Percentiles rank a stretch among this genome's conserved stretches.
Conservation (phyloP, 2,888 invertebrate species). For the Nasonovia ribisnigri region DNA sequence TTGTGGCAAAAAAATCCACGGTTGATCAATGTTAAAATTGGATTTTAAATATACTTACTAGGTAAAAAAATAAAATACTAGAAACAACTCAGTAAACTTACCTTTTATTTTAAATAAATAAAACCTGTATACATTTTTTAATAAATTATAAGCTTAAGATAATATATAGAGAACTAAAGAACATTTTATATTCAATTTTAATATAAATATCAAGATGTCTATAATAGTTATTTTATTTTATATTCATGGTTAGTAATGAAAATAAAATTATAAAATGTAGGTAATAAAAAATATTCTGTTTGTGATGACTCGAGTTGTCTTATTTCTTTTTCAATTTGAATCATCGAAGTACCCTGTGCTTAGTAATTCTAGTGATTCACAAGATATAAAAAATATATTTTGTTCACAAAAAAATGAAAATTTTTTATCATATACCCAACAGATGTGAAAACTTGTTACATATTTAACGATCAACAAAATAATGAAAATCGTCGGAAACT, state of each 20-base stretch:
- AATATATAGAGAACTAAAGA: not conserved
- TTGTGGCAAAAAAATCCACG: not conserved
- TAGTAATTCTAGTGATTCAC: not conserved
- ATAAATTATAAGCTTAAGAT: not conserved
- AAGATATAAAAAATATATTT: not conserved
- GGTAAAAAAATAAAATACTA: not conserved
- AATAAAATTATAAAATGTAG: not conserved
- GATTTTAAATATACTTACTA: not conserved
- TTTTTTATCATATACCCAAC: not conserved
- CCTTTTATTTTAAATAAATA: not conserved
- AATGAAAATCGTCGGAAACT: constrained; percentile 21
- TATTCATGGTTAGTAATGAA: not conserved
- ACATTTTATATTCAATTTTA: not conserved
- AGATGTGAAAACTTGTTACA: not conserved
- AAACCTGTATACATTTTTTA: not conserved
- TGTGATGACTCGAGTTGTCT: not conserved
- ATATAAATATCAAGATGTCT: not conserved
- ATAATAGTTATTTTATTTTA: not conserved
- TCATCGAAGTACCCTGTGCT: not conserved
- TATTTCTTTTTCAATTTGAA: not conserved
- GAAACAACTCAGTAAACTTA: not conserved
- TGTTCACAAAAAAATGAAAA: not conserved
- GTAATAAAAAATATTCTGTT: not conserved
- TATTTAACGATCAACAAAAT: not conserved
- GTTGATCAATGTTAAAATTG: not conserved